These are phyloP conservation scores for Lytechinus variegatus DNA, from an alignment of 35 echinoderm and acorn worm genomes.

Conservation along the genomic window DNA sequence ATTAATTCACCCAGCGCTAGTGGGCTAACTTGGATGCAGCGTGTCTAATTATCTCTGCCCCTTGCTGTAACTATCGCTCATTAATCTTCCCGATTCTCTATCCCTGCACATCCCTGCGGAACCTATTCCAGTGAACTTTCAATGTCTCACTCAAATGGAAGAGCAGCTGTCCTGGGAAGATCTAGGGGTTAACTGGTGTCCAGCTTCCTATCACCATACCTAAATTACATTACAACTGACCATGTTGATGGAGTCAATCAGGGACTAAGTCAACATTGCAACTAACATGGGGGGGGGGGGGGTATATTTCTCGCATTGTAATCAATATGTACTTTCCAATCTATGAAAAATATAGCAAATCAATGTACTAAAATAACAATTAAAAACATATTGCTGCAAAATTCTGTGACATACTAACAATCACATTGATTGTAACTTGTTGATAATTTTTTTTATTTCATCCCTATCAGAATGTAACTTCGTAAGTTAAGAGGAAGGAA, in stretches of 20 bases:
- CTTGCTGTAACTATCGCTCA: neutral
- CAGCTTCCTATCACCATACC: neutral
- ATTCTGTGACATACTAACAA: no score
- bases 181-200: neutral
- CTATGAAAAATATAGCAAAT: neutral
- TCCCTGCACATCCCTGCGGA: neutral
- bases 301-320: no score
- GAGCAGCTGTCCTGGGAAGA: neutral
- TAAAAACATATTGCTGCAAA: no score
- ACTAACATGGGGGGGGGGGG: no score
- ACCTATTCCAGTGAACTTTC: neutral
- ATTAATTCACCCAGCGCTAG: neutral
- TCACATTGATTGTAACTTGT: no score
- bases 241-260: no score
- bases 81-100: neutral
- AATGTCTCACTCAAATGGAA: neutral
- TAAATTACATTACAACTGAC: no score
- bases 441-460: no score
- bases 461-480: no score
- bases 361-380: no score
- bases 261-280: no score
- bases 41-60: neutral
- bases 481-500: no score
- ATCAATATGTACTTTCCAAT: neutral
- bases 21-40: neutral